phyloP scores from a whole-genome alignment of 1,140 invertebrate genomes.

The Diabrotica undecimpunctata region DNA sequence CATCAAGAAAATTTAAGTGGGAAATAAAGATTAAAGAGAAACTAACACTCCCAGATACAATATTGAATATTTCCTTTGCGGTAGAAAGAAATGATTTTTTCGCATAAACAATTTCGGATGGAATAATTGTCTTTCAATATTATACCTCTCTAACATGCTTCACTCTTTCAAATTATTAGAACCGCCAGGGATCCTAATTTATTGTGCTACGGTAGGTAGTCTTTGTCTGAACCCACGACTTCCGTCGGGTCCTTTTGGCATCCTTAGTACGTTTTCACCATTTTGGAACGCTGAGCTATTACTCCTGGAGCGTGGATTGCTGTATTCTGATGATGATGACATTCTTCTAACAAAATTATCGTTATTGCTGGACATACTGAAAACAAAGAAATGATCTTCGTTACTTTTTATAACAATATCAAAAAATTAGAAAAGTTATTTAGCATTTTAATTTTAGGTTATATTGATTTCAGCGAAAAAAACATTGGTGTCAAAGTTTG shows the following conservation, averaged over 20 bases:
- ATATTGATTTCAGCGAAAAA: too few species aligned
- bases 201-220: constrained; percentile 30
- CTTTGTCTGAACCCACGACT: constrained; percentile 67
- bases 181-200: not conserved
- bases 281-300: constrained; percentile 54
- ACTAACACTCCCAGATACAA: too few species aligned
- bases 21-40: too few species aligned
- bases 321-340: constrained; percentile 52
- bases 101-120: too few species aligned
- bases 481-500: too few species aligned
- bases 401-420: not conserved
- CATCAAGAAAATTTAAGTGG: too few species aligned
- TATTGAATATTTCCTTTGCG: too few species aligned
- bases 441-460: too few species aligned
- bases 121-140: too few species aligned
- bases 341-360: constrained; percentile 51
- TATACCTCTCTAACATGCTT: too few species aligned
- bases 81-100: too few species aligned
- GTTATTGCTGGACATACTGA: constrained; percentile 46
- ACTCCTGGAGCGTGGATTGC: constrained; percentile 51
- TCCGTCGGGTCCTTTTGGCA: constrained; percentile 80
- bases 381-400: not conserved
- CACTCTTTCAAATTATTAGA: too few species aligned
- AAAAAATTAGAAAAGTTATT: not conserved
- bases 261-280: constrained; percentile 67